A percentile compares a stretch with the other conserved stretches of the same genome.
These are phyloP conservation scores for Euphysa ruthae DNA, from an alignment of 30 jellyfish, hydroid and myxozoan species.

Conservation along the genomic window DNA sequence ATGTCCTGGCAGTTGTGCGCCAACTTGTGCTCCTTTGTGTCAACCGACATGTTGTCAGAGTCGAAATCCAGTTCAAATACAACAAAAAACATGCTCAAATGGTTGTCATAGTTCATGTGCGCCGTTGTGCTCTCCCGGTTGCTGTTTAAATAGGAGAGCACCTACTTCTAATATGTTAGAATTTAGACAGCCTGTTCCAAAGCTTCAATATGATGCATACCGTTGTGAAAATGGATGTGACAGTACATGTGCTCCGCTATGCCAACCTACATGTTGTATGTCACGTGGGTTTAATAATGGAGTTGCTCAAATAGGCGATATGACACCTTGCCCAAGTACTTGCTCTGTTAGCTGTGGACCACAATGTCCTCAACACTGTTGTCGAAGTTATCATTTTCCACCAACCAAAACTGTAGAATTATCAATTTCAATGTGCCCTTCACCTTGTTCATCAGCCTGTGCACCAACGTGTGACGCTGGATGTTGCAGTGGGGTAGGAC, in stretches of 20 bases:
- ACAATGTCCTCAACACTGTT: conserved; percentile 6
- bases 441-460: conserved; percentile 53
- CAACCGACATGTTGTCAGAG: conserved; percentile 67
- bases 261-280: conserved; percentile 69
- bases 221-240: conserved; percentile 30
- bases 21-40: conserved; percentile 42
- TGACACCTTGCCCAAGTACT: conserved; percentile 5
- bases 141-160: conserved; percentile 45
- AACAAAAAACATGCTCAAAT: conserved; percentile 32
- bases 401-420: background rate
- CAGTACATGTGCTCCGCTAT: conserved; percentile 33
- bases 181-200: conserved; percentile 6
- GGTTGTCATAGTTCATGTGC: conserved; percentile 30
- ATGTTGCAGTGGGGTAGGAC: conserved; percentile 28
- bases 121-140: conserved; percentile 55
- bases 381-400: background rate
- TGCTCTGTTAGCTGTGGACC: conserved; percentile 7
- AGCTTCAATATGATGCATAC: conserved; percentile 11
- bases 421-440: conserved; percentile 28
- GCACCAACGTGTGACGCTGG: conserved; percentile 40
- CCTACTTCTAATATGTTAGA: conserved; percentile 12
- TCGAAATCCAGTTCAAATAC: conserved; percentile 31
- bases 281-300: conserved; percentile 33
- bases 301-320: conserved; percentile 6
- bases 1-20: conserved; percentile 32